These are phyloP conservation scores for Cydia fagiglandana DNA, from an alignment of 1,140 invertebrate genomes.

Conservation along the genomic window DNA sequence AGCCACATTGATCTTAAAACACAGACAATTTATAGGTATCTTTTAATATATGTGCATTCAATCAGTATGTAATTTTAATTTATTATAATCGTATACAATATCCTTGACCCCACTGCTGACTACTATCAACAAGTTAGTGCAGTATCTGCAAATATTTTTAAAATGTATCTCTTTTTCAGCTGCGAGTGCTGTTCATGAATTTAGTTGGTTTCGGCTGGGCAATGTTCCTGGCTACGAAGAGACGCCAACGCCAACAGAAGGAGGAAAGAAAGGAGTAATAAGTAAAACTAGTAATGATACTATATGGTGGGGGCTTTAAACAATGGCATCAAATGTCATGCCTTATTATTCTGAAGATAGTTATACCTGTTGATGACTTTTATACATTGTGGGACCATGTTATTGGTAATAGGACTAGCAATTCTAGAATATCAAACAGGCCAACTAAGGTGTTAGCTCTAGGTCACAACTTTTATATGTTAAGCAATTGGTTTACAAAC, in stretches of 20 bases:
- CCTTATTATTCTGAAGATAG: not conserved
- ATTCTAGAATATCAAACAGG: no score
- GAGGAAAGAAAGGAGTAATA: constrained; percentile 31
- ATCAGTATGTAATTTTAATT: not conserved
- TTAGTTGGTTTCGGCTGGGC: constrained; percentile 85
- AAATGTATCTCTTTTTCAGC: constrained; percentile 74
- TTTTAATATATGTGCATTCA: not conserved
- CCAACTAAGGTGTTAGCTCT: no score
- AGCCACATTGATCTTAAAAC: no score
- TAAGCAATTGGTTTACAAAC: no score
- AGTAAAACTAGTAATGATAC: not conserved
- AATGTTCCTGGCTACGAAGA: constrained; percentile 82
- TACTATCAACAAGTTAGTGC: not conserved
- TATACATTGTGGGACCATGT: not conserved
- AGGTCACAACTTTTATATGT: no score
- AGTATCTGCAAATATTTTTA: not conserved
- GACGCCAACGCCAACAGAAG: constrained; percentile 63
- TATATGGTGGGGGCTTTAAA: constrained; percentile 21
- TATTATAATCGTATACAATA: not conserved
- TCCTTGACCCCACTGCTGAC: not conserved
- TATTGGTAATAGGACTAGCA: no score
- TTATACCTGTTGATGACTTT: not conserved
- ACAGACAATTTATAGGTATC: not conserved
- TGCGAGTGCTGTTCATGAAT: constrained; percentile 84
- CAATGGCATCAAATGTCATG: not conserved